These are phyloP conservation scores for Heliangelus exortis DNA, from an alignment of 2,797 vertebrate genomes.

Conservation along the genomic window DNA sequence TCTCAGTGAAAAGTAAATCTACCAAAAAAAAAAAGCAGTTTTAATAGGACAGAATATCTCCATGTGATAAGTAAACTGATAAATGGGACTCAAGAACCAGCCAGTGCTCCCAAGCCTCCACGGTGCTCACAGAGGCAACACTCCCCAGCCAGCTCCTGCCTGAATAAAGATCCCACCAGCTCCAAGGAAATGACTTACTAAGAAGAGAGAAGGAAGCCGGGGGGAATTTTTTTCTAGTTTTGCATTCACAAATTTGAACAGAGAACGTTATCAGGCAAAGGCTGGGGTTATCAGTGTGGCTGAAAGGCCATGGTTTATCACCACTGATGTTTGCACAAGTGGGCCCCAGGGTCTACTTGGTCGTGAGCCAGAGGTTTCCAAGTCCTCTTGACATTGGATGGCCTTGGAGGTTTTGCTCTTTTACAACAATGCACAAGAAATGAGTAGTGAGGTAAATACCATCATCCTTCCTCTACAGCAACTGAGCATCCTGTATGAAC, in stretches of 20 bases:
- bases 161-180: background rate
- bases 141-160: background rate
- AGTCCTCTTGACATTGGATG: background rate
- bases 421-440: background rate
- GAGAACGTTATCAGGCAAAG: background rate
- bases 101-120: rapidly evolving
- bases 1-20: background rate
- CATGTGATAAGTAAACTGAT: background rate
- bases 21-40: background rate
- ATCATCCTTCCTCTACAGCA: background rate
- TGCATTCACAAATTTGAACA: background rate
- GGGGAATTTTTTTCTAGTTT: background rate
- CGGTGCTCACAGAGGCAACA: background rate
- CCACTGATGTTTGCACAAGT: background rate
- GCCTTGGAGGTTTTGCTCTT: background rate
- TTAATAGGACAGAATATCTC: background rate
- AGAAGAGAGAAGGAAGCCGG: background rate
- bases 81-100: background rate
- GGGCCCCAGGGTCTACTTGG: background rate
- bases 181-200: background rate
- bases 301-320: background rate
- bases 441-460: background rate
- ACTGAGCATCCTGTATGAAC: background rate
- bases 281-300: background rate
- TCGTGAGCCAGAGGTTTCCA: background rate